Conservation (phyloP, 1,140 invertebrate species). For the Drosophila santomea region DNA sequence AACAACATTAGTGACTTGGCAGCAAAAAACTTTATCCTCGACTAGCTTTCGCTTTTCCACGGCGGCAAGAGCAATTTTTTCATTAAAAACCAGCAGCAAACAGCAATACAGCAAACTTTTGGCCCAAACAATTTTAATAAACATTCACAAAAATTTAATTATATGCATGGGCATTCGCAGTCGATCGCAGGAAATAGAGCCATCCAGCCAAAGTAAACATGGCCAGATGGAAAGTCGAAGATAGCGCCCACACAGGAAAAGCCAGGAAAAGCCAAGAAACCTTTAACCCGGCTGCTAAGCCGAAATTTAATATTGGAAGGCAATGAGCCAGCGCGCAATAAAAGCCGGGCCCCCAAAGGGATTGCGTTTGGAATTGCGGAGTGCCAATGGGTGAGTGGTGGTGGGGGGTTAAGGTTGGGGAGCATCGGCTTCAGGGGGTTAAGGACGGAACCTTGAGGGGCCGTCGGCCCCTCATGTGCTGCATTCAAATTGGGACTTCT, state of each 20-base stretch:
- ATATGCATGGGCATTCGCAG: slow-evolving; percentile 70
- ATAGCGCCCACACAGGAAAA: slow-evolving; percentile 40
- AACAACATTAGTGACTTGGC: slow-evolving; percentile 64
- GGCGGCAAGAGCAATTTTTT: slow-evolving; percentile 61
- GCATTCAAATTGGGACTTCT: slow-evolving; percentile 50
- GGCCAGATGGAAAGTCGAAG: slow-evolving; percentile 73
- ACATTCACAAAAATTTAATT: slow-evolving; percentile 80
- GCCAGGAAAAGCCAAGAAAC: slow-evolving; percentile 16
- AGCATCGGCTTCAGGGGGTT: neutral
- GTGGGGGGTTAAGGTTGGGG: neutral
- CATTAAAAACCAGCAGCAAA: slow-evolving; percentile 44
- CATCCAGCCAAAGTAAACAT: slow-evolving; percentile 75
- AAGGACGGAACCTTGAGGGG: slow-evolving; percentile 12
- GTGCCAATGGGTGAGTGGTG: slow-evolving; percentile 10
- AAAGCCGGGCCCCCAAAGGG: slow-evolving; percentile 68
- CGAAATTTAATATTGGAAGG: slow-evolving; percentile 82
- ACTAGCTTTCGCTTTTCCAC: slow-evolving; percentile 50
- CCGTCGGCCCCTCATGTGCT: slow-evolving; percentile 62
- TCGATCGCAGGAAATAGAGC: slow-evolving; percentile 72
- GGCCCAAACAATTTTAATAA: slow-evolving; percentile 78
- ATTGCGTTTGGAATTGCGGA: slow-evolving; percentile 30
- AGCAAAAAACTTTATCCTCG: slow-evolving; percentile 64
- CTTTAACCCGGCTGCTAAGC: slow-evolving; percentile 75
- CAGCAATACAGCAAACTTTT: slow-evolving; percentile 44
- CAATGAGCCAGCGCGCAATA: slow-evolving; percentile 78